Base-by-base conservation (phyloP, 2,888 invertebrate species). In the Corythucha ciliata region DNA sequence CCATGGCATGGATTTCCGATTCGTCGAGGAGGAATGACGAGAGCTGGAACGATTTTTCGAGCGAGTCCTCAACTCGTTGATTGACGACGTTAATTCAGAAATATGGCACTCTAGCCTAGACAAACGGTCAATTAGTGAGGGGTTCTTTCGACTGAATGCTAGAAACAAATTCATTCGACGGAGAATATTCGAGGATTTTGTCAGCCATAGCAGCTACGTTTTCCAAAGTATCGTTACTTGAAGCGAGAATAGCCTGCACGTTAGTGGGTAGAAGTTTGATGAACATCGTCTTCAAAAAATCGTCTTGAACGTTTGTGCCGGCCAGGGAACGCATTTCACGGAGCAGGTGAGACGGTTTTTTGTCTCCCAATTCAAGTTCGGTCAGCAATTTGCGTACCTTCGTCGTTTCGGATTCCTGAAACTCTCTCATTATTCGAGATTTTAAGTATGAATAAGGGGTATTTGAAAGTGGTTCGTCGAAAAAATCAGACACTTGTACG, bases 401-500 rank as follows among this genome's bases (percentile, higher is more conserved):
- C 6, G 27, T 25, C n/a, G 16, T 21, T 20, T 48, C 48, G 3
- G 48, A 27, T n/a, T 24, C 26, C 14, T 48, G 24, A 20, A 48
- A 48, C 22, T 45, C 45, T 4, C 14, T 5, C 10, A 27, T 26
- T 12, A 45, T 22, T 3, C 32, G 45, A 20, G 51, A 21, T 48
- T 62, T 63, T 6, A 61, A 40, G 33, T 45, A 21, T 4, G 32
- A 33, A 18, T 45, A 45, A 10, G 33, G 45, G 6, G 32, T 45
- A 3, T 20, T 33, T n/a, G 45, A 8, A 2, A 12, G 29, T 3
- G 33, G 21, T 45, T 45, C 33, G n/a, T 18, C 10, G 3, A 45
- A 14, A 10, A 45, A 45, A 29, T 45, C 45, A 3, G 45, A 45
- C 21, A 45, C 21, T 24, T 33, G 4, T 20, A 33, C 45, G 3